A percentile compares a stretch with the other conserved stretches of the same genome.
phyloP scores from a whole-genome alignment of 2,888 invertebrate genomes.

The Reticulitermes lucifugus region DNA sequence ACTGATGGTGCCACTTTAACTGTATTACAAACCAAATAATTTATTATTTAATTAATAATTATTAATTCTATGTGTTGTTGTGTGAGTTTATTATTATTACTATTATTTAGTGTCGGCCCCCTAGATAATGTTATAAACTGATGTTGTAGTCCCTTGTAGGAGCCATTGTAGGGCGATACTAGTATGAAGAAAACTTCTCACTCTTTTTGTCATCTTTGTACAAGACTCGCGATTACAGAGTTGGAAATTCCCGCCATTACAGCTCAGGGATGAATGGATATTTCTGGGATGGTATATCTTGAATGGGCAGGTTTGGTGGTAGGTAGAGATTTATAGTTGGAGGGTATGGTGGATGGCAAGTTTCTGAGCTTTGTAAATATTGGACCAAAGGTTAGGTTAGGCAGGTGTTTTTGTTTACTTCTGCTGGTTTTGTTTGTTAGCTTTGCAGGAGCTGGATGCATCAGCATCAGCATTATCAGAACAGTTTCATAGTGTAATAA shows the following conservation, averaged over 20 bases:
- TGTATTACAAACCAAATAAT: constrained; percentile 67
- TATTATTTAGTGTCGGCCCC: constrained; percentile 53
- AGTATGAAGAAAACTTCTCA: constrained; percentile 43
- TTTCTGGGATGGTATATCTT: constrained; percentile 48
- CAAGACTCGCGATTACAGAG: constrained; percentile 37
- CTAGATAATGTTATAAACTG: constrained; percentile 48
- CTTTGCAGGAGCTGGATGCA: constrained; percentile 20
- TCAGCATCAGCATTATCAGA: constrained; percentile 5
- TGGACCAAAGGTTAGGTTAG: constrained; percentile 50
- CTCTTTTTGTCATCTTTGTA: constrained; percentile 45
- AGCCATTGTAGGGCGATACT: constrained; percentile 44
- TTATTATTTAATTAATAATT: constrained; percentile 66
- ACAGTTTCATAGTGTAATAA: constrained; percentile 15
- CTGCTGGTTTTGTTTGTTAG: constrained; percentile 37
- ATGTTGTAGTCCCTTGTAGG: constrained; percentile 43
- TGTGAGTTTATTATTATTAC: constrained; percentile 50
- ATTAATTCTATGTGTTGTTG: constrained; percentile 54
- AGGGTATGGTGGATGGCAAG: constrained; percentile 10
- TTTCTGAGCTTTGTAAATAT: constrained; percentile 52
- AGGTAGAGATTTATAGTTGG: constrained; percentile 13
- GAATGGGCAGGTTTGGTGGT: constrained; percentile 31
- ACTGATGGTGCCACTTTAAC: constrained; percentile 62
- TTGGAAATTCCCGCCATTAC: constrained; percentile 50
- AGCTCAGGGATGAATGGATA: constrained; percentile 52
- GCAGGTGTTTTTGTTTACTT: constrained; percentile 47